Evolutionary conservation across 2,113 vertebrate genomes (phyloP).

Genomic region (Circaetus gallicus): DNA sequence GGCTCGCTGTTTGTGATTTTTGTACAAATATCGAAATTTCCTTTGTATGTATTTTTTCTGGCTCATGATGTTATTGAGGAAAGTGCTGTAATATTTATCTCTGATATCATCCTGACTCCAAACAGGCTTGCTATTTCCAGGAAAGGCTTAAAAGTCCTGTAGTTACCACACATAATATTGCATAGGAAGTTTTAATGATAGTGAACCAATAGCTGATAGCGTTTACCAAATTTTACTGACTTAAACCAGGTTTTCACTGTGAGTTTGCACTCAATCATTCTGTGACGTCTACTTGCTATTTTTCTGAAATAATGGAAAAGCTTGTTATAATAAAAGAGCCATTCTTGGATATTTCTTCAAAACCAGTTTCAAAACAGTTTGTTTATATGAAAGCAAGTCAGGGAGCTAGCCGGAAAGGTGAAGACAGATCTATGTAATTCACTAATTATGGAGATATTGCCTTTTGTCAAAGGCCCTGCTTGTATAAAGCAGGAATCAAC

Average conservation of each 20-base stretch:
- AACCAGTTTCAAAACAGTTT: neutral
- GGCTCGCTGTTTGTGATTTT: slow-evolving; percentile 22
- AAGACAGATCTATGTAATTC: neutral
- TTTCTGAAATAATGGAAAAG: neutral
- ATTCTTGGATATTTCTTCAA: neutral
- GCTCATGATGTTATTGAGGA: neutral
- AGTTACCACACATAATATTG: neutral
- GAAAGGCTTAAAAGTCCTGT: neutral
- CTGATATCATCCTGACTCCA: neutral
- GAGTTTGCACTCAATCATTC: neutral
- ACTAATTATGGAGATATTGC: neutral
- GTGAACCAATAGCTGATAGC: neutral
- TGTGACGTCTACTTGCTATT: neutral
- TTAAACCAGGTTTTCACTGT: neutral
- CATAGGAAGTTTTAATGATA: neutral
- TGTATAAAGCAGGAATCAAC: neutral
- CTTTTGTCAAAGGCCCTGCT: neutral
- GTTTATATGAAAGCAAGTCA: neutral
- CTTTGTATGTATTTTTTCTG: neutral
- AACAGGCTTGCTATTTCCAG: neutral
- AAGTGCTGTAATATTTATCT: neutral
- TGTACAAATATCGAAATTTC: slow-evolving; percentile 50
- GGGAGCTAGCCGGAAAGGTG: neutral
- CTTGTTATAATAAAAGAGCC: neutral
- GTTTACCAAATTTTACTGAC: neutral